phyloP scores from a whole-genome alignment of 2,113 vertebrate species.

The Neopipo cinnamomea region DNA sequence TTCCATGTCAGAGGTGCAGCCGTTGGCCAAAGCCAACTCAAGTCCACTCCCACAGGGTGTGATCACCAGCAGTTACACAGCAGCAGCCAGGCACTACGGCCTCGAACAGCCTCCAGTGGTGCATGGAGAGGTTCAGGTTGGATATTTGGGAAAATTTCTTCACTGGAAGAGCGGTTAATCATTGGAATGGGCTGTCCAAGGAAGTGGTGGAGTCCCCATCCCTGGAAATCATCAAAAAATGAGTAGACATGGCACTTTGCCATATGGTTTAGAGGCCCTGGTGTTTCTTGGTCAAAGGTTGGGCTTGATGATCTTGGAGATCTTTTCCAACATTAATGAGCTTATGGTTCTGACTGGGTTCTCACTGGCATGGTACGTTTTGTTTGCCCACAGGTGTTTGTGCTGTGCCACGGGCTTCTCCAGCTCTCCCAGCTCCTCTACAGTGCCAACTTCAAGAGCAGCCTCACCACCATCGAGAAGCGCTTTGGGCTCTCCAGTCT shows the following conservation, averaged over 20 bases:
- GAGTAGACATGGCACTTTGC: neutral
- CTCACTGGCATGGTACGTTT: neutral
- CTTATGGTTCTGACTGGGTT: neutral
- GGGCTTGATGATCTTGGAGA: neutral
- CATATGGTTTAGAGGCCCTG: no score
- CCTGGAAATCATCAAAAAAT: neutral
- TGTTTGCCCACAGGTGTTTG: constrained; percentile 82
- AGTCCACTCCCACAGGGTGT: accelerated
- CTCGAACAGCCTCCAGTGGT: neutral
- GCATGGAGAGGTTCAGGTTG: neutral
- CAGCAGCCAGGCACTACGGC: neutral
- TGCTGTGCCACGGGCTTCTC: constrained; percentile 90
- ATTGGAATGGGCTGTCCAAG: neutral
- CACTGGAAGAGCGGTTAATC: neutral
- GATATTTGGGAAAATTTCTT: neutral
- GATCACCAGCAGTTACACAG: neutral
- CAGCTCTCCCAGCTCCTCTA: constrained; percentile 94
- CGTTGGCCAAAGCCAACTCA: neutral
- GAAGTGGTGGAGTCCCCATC: neutral
- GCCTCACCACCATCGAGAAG: constrained; percentile 94
- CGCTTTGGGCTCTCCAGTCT: constrained; percentile 94
- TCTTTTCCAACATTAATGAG: neutral
- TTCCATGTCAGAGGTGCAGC: neutral
- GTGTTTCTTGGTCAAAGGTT: accelerated
- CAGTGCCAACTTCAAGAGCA: constrained; percentile 96